Percentiles rank a stretch among this genome's conserved stretches.
phyloP scores from a whole-genome alignment of 2,888 invertebrate species.

The Spodoptera picta region DNA sequence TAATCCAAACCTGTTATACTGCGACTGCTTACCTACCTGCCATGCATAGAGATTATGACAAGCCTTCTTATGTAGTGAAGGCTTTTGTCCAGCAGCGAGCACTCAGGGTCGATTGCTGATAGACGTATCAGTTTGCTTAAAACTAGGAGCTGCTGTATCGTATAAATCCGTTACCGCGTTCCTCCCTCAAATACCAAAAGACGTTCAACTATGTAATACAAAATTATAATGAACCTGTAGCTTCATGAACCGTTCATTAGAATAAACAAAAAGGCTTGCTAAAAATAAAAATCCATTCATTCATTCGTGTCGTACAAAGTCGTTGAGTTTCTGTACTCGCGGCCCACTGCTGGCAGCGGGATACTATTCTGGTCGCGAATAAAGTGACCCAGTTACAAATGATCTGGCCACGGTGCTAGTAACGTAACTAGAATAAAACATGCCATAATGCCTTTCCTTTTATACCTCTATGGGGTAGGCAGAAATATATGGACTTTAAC shows the following conservation, averaged over 20 bases:
- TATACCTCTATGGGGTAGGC: too few relatives aligned
- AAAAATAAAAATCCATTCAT: slow-evolving; percentile 68
- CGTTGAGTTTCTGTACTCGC: slow-evolving; percentile 59
- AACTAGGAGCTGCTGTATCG: too few relatives aligned
- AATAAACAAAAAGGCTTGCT: slow-evolving; percentile 57
- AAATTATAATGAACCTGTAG: slow-evolving; percentile 22
- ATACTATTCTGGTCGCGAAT: slow-evolving; percentile 74
- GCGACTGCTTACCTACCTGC: too few relatives aligned
- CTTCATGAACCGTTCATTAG: slow-evolving; percentile 35
- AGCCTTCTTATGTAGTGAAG: too few relatives aligned
- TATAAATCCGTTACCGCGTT: too few relatives aligned
- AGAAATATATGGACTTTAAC: too few relatives aligned
- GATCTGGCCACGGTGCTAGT: slow-evolving; percentile 67
- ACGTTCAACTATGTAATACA: neutral
- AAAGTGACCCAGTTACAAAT: slow-evolving; percentile 79
- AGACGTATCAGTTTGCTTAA: too few relatives aligned
- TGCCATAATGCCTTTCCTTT: neutral
- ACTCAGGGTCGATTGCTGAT: too few relatives aligned
- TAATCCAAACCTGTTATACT: too few relatives aligned
- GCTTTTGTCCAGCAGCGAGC: too few relatives aligned
- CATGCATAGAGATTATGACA: too few relatives aligned
- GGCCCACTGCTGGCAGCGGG: slow-evolving; percentile 70
- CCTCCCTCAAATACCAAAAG: neutral
- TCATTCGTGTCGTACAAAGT: slow-evolving; percentile 62
- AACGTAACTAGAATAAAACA: slow-evolving; percentile 58